Conservation (phyloP, 2,797 vertebrate genomes). For the Lithobates pipiens region DNA sequence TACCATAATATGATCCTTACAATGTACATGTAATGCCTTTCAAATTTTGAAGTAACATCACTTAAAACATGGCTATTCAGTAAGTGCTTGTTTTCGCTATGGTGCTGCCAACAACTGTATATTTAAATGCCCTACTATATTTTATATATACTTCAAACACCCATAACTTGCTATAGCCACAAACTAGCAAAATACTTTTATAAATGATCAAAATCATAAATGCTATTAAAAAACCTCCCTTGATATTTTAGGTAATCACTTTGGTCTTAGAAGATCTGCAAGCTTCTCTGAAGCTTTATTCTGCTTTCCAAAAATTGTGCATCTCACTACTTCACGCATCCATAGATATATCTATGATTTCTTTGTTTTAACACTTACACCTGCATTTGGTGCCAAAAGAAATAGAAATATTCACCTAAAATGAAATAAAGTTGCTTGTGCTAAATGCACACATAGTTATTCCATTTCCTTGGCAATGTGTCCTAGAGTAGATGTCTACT, state of each 20-base stretch:
- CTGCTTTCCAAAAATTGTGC: neutral
- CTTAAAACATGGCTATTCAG: no score
- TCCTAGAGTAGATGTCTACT: neutral
- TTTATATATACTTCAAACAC: no score
- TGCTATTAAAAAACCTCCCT: no score
- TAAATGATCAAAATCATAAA: no score
- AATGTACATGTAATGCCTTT: no score
- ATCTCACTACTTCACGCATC: neutral
- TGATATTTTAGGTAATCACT: neutral
- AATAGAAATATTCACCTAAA: neutral
- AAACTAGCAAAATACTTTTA: no score
- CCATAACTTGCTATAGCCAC: no score
- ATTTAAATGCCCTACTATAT: no score
- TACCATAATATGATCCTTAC: no score
- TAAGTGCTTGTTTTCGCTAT: no score
- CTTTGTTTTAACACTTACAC: neutral
- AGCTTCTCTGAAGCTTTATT: neutral
- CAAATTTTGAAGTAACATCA: no score
- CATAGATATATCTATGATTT: neutral
- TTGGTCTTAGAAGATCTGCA: neutral
- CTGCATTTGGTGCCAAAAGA: neutral
- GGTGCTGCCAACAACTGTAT: no score
- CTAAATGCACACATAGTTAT: neutral
- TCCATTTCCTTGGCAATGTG: constrained; percentile 6
- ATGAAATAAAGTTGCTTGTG: neutral